phyloP scores from a whole-genome alignment of 2,113 vertebrate species.

The Gobio gobio region DNA sequence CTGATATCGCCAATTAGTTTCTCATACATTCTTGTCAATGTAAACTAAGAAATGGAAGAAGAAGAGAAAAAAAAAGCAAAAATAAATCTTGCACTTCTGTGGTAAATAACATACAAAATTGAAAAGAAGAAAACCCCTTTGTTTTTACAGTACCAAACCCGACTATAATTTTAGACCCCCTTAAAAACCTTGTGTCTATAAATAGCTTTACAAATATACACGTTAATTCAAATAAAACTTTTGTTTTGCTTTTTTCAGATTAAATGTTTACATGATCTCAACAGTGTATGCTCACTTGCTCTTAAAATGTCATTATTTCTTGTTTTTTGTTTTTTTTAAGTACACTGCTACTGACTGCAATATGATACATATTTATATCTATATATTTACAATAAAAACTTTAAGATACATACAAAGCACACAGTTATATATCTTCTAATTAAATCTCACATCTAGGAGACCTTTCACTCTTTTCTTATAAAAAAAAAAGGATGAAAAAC shows the following conservation, averaged over 20 bases:
- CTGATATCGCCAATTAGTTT: constrained; percentile 57
- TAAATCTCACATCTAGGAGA: constrained; percentile 51
- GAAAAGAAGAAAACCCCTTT: constrained; percentile 75
- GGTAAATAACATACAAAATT: constrained; percentile 93
- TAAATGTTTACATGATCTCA: constrained; percentile 77
- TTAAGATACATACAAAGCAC: constrained; percentile 78
- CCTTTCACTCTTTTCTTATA: constrained; percentile 32
- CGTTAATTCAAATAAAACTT: constrained; percentile 86
- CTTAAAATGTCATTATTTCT: constrained; percentile 66
- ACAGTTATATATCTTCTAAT: constrained; percentile 50
- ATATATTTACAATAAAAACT: constrained; percentile 86
- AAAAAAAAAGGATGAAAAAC: constrained; percentile 30
- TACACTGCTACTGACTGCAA: constrained; percentile 78
- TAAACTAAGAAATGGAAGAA: constrained; percentile 71
- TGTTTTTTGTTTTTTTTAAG: constrained; percentile 73
- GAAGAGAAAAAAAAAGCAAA: constrained; percentile 68
- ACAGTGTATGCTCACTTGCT: constrained; percentile 86
- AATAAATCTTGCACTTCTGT: constrained; percentile 78
- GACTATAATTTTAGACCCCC: constrained; percentile 81
- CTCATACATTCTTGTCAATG: constrained; percentile 79
- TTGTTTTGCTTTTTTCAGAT: constrained; percentile 79
- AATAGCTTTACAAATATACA: constrained; percentile 99
- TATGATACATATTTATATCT: constrained; percentile 84
- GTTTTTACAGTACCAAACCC: constrained; percentile 82
- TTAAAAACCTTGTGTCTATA: constrained; percentile 87